Evolutionary conservation across 1,140 invertebrate genomes (phyloP).

Genomic region (Megathymus violae): DNA sequence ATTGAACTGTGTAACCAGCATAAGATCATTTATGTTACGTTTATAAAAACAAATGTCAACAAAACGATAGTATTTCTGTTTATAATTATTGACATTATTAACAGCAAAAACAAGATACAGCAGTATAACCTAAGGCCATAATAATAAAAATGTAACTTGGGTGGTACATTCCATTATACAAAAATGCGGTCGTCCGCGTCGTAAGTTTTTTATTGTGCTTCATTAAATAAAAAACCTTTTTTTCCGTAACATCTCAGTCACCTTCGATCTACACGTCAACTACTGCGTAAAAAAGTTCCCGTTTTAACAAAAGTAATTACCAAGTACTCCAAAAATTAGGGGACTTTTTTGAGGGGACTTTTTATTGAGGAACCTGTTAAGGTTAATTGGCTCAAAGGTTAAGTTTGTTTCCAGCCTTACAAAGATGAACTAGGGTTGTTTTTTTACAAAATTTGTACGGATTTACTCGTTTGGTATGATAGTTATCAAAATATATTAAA

Average conservation of each 20-base stretch:
- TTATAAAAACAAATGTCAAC: too few species aligned
- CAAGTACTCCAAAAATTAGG: conserved; percentile 52
- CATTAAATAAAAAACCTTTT: conserved; percentile 39
- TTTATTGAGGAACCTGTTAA: conserved; percentile 4
- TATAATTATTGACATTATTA: too few species aligned
- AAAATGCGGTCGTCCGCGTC: conserved; percentile 41
- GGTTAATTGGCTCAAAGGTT: background rate
- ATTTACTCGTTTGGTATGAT: too few species aligned
- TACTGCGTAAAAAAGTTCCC: conserved; percentile 50
- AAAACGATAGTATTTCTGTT: too few species aligned
- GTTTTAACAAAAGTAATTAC: conserved; percentile 44
- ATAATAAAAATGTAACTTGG: background rate
- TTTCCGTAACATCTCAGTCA: conserved; percentile 41
- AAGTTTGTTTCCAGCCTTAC: background rate
- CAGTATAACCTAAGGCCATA: too few species aligned
- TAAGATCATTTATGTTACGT: too few species aligned
- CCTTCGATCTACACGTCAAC: conserved; percentile 40
- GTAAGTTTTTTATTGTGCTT: conserved; percentile 32
- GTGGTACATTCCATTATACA: background rate
- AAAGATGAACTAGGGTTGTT: background rate
- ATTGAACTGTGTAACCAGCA: too few species aligned
- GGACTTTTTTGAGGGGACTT: conserved; percentile 46
- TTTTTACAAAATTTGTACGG: too few species aligned
- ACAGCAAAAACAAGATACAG: too few species aligned
- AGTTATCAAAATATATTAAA: too few species aligned